Evolutionary conservation across 2,797 vertebrate species (phyloP).

Genomic region (Hydrophis major): DNA sequence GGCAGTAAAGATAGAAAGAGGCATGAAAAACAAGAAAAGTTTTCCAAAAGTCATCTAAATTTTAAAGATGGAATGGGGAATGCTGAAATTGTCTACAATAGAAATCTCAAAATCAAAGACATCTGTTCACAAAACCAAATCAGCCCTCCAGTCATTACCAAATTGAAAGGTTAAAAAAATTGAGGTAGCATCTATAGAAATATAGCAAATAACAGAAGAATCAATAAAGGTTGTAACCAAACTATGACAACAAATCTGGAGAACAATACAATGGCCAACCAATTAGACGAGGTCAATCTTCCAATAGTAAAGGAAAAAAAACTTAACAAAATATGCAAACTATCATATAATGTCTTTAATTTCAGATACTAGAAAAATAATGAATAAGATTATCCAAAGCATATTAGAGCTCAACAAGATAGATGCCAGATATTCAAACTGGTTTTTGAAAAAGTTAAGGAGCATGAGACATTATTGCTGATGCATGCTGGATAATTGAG

Average conservation of each 20-base stretch:
- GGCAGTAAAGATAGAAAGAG: background rate
- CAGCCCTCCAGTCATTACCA: background rate
- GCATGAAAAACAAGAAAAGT: background rate
- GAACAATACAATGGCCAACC: background rate
- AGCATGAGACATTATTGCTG: background rate
- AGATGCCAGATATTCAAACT: background rate
- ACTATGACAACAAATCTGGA: background rate
- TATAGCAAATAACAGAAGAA: background rate
- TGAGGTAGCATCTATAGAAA: background rate
- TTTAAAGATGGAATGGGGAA: background rate
- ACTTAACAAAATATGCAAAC: background rate
- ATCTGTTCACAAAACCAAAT: background rate
- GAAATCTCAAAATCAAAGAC: background rate
- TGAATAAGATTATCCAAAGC: background rate
- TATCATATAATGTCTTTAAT: background rate
- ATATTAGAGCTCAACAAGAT: background rate
- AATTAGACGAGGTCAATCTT: background rate
- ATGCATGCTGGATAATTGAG: background rate
- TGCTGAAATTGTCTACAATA: background rate
- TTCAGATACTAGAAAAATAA: background rate
- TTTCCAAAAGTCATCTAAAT: background rate
- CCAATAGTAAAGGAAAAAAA: background rate
- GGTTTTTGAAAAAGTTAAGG: background rate
- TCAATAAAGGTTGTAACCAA: background rate
- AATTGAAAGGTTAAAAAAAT: background rate